Base-by-base conservation (phyloP, 2,797 vertebrate species). In the Buphagus erythrorhynchus region DNA sequence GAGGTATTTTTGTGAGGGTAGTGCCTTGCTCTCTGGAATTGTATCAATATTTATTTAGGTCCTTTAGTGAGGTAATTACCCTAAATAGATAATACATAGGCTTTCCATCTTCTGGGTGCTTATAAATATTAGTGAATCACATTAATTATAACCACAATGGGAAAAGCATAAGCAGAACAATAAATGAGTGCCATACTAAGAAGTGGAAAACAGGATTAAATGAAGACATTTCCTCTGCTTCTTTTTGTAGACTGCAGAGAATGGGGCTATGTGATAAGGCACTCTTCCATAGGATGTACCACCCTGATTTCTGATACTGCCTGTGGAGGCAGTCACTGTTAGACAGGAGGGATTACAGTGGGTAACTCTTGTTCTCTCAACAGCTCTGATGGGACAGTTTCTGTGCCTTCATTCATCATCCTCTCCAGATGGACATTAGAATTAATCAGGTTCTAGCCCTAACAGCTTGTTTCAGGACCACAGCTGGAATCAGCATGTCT, bases 401-500 rank as follows among this genome's bases (percentile, higher is more conserved):
- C 36, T 80, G 42, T 82, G 38, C 48, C 48, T 52, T 78, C 0
- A 0, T 29, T 78, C 68, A 75, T 48, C 76, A 33, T 78, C 63
- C n/a, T 73, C 76, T 72, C 62, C 76, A 81, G 55, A 72, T 77
- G 59, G 40, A 75, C 83, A 67, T 69, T 73, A 73, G 63, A 21
- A 57, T 75, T 73, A 75, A 63, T 33, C 72, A 75, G 12, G 62
- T 78, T 86, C 66, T 76, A 93, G 12, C 67, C 73, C 73, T 88
- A 72, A 73, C 73, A 88, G 91, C 76, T 81, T 91, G 57, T 86
- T 96, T 93, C 85, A 95, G 87, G 54, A 91, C 79, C 73, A 81
- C 91, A 96, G 93, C 90, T 96, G 96, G 76, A 93, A 96, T 91
- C 93, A 79, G 63, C 85, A 48, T 91, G 89, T 91, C 94, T 95